phyloP scores from a whole-genome alignment of 2,888 invertebrate species.

The Eilema depressum region DNA sequence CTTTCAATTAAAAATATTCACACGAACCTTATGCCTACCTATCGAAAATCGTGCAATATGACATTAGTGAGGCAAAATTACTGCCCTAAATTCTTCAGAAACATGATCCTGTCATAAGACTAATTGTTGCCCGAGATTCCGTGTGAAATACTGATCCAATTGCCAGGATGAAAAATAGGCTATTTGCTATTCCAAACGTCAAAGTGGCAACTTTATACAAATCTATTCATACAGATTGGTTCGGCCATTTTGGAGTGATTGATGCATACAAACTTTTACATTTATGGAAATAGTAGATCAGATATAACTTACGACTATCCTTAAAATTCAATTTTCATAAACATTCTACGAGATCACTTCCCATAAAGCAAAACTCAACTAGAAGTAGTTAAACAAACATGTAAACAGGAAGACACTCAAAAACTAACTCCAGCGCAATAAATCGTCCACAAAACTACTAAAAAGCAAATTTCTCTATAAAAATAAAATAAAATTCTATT shows the following conservation, averaged over 20 bases:
- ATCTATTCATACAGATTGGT: not conserved
- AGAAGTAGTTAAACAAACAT: not conserved
- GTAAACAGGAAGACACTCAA: not conserved
- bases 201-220: no score
- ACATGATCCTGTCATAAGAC: no score
- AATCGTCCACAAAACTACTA: not conserved
- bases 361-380: not conserved
- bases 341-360: not conserved
- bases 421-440: not conserved
- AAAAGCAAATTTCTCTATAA: constrained; percentile 1
- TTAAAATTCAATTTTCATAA: not conserved
- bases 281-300: no score
- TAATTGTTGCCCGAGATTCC: no score
- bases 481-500: constrained; percentile 1
- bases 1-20: not conserved
- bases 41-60: not conserved
- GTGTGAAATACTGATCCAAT: not conserved
- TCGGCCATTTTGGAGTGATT: not conserved
- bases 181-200: no score
- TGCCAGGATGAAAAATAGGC: no score
- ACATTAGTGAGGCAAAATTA: no score
- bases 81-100: no score
- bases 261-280: not conserved
- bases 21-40: no score
- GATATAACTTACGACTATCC: not conserved